Percentiles rank a stretch among this genome's conserved stretches.
These are phyloP conservation scores for Harmothoe impar DNA, from an alignment of 2,888 invertebrate genomes.

Conservation along the genomic window DNA sequence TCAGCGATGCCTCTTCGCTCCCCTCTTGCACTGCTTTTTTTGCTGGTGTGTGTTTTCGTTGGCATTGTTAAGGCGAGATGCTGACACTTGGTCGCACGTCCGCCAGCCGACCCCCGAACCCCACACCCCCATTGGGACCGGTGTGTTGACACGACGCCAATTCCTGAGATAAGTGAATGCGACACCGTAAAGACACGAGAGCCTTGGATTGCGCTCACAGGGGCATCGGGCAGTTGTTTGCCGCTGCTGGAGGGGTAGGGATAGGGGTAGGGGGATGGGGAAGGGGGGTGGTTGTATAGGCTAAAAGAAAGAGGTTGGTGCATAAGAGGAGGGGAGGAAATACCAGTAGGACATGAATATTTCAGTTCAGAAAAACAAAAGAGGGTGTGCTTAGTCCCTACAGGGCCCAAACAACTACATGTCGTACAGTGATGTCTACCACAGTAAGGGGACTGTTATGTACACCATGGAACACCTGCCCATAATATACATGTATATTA, in stretches of 20 bases:
- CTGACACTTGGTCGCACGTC: slow-evolving; percentile 1
- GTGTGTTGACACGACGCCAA: slow-evolving; percentile 24
- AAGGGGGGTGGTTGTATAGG: not conserved
- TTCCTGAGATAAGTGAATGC: slow-evolving; percentile 9
- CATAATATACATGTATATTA: too few species aligned
- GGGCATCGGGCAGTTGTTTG: not conserved
- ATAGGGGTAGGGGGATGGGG: not conserved
- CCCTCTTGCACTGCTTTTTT: not conserved
- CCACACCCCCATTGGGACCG: not conserved
- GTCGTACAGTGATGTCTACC: too few species aligned
- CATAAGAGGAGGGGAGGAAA: too few species aligned
- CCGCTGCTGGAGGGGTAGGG: slow-evolving; percentile 3
- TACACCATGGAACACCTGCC: too few species aligned
- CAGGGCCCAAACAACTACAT: too few species aligned
- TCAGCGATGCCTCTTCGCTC: not conserved
- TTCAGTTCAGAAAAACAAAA: too few species aligned
- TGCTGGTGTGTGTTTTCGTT: not conserved
- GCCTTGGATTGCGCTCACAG: too few species aligned
- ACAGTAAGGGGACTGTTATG: too few species aligned
- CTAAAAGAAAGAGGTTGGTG: not conserved
- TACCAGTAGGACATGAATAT: too few species aligned
- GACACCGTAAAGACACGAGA: not conserved
- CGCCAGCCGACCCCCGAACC: not conserved
- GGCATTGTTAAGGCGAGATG: not conserved
- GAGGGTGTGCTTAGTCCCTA: too few species aligned